Evolutionary conservation across 2,888 invertebrate species (phyloP).

Genomic region (Drosophila anomelani): DNA sequence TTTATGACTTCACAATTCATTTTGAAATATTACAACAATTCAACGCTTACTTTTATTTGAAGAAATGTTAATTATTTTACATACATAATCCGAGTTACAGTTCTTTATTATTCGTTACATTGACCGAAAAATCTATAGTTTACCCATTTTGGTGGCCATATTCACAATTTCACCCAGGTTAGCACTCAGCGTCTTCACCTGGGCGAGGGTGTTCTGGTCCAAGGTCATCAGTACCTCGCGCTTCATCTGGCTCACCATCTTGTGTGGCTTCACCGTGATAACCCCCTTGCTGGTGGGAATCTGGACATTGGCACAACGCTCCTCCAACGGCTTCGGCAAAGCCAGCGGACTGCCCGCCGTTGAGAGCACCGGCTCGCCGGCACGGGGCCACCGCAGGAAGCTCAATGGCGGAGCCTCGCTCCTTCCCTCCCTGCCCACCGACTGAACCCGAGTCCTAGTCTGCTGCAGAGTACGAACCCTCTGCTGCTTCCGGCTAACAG

Average conservation of each 20-base stretch:
- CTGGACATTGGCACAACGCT: slow-evolving; percentile 79
- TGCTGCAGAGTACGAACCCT: not conserved
- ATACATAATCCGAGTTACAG: too few species aligned
- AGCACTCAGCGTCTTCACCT: slow-evolving; percentile 81
- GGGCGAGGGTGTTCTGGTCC: slow-evolving; percentile 74
- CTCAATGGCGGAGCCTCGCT: slow-evolving; percentile 56
- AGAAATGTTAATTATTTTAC: too few species aligned
- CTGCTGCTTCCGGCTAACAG: slow-evolving; percentile 7
- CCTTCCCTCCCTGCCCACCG: slow-evolving; percentile 52
- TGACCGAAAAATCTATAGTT: not conserved
- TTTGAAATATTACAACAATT: too few species aligned
- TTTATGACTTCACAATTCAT: too few species aligned
- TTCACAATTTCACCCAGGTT: slow-evolving; percentile 82
- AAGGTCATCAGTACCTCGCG: slow-evolving; percentile 77
- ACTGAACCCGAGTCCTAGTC: slow-evolving; percentile 66
- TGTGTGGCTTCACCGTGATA: slow-evolving; percentile 80
- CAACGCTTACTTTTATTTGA: too few species aligned
- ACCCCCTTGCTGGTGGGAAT: slow-evolving; percentile 82
- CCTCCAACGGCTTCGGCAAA: slow-evolving; percentile 67
- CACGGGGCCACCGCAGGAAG: slow-evolving; percentile 81
- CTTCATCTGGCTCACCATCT: slow-evolving; percentile 66
- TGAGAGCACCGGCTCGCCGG: slow-evolving; percentile 81
- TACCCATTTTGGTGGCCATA: slow-evolving; percentile 54
- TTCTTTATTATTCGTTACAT: too few species aligned
- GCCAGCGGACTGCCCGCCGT: slow-evolving; percentile 82